Evolutionary conservation across 2,113 vertebrate species (phyloP), one percentile per base, ranked within the genome.

Genomic region (Heliornis fulica): DNA sequence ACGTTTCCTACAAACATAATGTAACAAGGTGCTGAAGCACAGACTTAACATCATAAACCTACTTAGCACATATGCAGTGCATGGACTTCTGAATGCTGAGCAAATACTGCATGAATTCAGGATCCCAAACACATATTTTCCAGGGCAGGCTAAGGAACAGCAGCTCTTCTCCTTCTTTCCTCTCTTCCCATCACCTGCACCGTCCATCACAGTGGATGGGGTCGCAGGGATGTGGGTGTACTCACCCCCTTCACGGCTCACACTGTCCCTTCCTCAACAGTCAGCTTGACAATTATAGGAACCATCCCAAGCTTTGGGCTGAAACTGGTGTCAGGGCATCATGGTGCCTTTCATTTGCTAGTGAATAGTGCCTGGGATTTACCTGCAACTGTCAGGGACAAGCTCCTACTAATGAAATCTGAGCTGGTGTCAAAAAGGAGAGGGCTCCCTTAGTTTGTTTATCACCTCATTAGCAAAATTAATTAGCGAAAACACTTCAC

Each of bases 401-500:
- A 91, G 64, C 66, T 91, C 75, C n/a, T 59, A 36, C 46, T 96
- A 96, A 96, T 93, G 93, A 93, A 96, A 89, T 61, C 65, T 83
- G 70, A 96, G 79, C 63, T 38, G 46, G n/a, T 81, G 71, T 94
- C 87, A 76, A 54, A 93, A 86, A 93, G 60, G 54, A 92, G 74
- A 95, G 51, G 64, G 69, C 78, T 91, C 64, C 75, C 21, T 88
- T 89, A 71, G 40, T 96, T 95, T 87, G 72, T 96, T 94, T 96
- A 91, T 86, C 94, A 96, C 88, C 92, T 96, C 93, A 95, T 96
- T 96, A 97, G 75, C 81, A 95, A 95, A 96, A 96, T 93, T 93
- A 96, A 96, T 96, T 96, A 97, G 64, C 72, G 81, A 94, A 95
- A 96, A 76, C 75, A 36, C 64, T 91, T 94, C 78, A 91, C 71